phyloP scores from a whole-genome alignment of 2,113 vertebrate species.

The Tychaedon coryphoeus region DNA sequence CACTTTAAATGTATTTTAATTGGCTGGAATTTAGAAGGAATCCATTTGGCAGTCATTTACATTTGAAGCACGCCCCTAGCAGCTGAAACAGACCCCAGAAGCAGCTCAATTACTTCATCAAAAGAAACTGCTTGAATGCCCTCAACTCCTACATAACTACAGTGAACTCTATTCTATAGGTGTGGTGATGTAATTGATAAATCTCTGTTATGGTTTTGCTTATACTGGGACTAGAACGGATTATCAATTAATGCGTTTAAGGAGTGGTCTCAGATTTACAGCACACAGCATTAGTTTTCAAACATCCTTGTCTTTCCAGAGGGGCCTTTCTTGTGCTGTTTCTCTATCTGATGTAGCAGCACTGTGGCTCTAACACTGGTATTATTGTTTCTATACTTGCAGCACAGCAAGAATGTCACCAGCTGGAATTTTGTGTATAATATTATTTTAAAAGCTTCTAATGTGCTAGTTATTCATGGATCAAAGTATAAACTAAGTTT shows the following conservation, averaged over 20 bases:
- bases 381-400: background rate
- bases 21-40: constrained; percentile 82
- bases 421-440: background rate
- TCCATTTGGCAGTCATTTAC: constrained; percentile 85
- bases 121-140: constrained; percentile 70
- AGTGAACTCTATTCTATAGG: constrained; percentile 54
- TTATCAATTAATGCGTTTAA: background rate
- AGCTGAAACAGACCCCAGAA: constrained; percentile 81
- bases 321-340: background rate
- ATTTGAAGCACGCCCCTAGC: constrained; percentile 85
- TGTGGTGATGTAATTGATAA: constrained; percentile 68
- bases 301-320: background rate
- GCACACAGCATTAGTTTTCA: background rate
- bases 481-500: constrained; percentile 11
- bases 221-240: background rate
- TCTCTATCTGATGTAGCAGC: background rate
- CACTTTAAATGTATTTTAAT: constrained; percentile 82
- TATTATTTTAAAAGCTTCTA: background rate
- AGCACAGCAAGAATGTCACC: background rate
- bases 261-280: background rate
- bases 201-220: constrained; percentile 61
- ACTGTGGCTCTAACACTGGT: background rate
- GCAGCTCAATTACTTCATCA: constrained; percentile 80
- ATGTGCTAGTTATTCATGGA: background rate
- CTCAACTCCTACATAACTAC: constrained; percentile 68